Base-by-base conservation (phyloP, 2,113 vertebrate genomes). In the Centropristis striata region DNA sequence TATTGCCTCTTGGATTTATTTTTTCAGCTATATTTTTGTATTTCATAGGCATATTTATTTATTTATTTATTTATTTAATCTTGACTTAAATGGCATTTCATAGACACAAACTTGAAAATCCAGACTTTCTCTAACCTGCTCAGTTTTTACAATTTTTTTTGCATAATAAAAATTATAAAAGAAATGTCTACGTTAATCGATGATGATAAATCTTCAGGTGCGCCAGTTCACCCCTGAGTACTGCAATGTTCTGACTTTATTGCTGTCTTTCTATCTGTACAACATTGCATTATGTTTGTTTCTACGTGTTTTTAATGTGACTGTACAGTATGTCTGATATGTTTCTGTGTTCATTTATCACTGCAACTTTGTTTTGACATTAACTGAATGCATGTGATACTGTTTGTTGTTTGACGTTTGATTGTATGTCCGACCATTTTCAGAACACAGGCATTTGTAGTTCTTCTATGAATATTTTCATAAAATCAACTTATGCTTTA, bases 221-320 rank as follows among this genome's bases (percentile, higher is more conserved):
- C 25, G 78, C 39, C 68, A 81, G 82, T 87, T 86, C 80, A 84
- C 54, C 78, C n/a, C 63, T 83, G 66, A 85, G 20, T 55, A 18
- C 46, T 44, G 68, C 37, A 64, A n/a, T 46, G n/a, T 47, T 42
- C 72, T 78, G 70, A 61, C 50, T 69, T 70, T 5, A 63, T 23
- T 69, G 2, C 25, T 54, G 50, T 74, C 18, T 64, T 60, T 73
- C 70, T 74, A 9, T 83, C 27, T 81, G 59, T 73, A 20, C 25
- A 74, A n/a, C 50, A 11, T 8, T 46, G 21, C 21, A 36, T 28
- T 73, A 37, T 75, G 23, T 50, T 14, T 59, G 39, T 88, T 53
- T 66, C 25, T 75, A 64, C 39, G 15, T 83, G 63, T 81, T 67
- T 49, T 69, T 76, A 15, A 60, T 71, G 50, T 71, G 51, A 51